Conservation (phyloP, 2,113 vertebrate species). For the Ailuropoda melanoleuca region DNA sequence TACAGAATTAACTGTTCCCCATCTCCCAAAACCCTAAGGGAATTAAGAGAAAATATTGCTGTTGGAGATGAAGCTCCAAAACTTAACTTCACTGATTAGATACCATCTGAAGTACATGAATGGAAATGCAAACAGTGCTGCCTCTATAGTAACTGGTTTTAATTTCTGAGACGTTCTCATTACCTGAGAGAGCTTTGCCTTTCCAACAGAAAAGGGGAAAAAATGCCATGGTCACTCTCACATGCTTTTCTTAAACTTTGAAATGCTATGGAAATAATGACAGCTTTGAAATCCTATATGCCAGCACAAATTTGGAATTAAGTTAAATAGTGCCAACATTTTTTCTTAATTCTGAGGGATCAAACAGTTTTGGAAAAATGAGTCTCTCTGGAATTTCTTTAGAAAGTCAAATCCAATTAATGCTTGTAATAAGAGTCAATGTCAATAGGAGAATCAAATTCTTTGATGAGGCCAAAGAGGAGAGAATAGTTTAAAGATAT, state of each 20-base stretch:
- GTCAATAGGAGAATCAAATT: not conserved
- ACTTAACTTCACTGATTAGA: not conserved
- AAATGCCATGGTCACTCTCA: not conserved
- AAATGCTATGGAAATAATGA: not conserved
- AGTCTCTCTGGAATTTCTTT: slow-evolving; percentile 13
- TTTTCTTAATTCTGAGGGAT: slow-evolving; percentile 50
- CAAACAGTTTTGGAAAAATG: slow-evolving; percentile 42
- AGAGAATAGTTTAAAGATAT: not conserved
- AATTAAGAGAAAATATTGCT: slow-evolving; percentile 44
- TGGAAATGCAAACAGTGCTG: slow-evolving; percentile 12
- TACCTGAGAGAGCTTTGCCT: not conserved
- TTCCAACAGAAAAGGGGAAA: not conserved
- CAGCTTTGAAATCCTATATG: slow-evolving; percentile 30
- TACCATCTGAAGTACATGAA: slow-evolving; percentile 16
- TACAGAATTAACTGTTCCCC: not conserved
- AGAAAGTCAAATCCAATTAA: slow-evolving; percentile 25
- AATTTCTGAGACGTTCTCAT: not conserved
- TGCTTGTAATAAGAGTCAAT: not conserved
- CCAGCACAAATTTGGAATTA: slow-evolving; percentile 17
- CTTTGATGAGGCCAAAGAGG: not conserved
- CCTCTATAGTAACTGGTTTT: not conserved
- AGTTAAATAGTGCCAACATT: not conserved
- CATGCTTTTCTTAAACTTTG: slow-evolving; percentile 5
- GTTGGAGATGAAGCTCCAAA: not conserved
- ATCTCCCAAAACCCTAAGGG: not conserved